Evolutionary conservation across 2,888 invertebrate genomes (phyloP), one percentile per base, ranked within the genome.

Genomic region (Papilio protenor): DNA sequence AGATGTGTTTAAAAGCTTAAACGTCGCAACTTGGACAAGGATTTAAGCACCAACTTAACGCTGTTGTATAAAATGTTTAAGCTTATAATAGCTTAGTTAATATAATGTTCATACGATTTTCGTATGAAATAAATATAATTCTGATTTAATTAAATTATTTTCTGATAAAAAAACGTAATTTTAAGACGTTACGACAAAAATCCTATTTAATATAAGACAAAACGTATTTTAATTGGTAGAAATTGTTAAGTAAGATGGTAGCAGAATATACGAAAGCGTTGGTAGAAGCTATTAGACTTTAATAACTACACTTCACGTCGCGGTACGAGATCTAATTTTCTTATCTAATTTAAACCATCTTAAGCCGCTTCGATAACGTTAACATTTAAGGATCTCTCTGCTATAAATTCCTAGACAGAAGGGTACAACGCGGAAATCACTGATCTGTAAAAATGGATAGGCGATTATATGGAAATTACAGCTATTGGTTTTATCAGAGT

Each of bases 41-140:
- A 61, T 11, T 59, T 59, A 59, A 59, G 23, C 59, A 59, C 59
- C 59, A 23, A 61, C 61, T 61, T 61, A 61, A 61, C 61, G 12
- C 61, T 61, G 16, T 27, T 27, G 27, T 61, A 16, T 61, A 27
- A 27, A 23, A 27, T 27, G 16, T 57, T 21, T 10, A 16, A 16
- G 23, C 14, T 14, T 27, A 27, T 27, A 59, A 59, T 23, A 23
- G 11, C 23, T 12, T 59, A 21, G 21, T 21, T 59, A 59, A 23
- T 16, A 59, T 12, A 59, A 59, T 8, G n/a, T 14, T 55, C 5
- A 16, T 16, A 55, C 2, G 5, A 33, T 33, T 33, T 33, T 5
- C 33, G 2, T 33, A 1, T 33, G 3, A 33, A 33, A 33, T 33
- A 33, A 3, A 33, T 33, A 3, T 33, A 49, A 49, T 49, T 49